Evolutionary conservation across 2,113 vertebrate species (phyloP).

Genomic region (Vimba vimba): DNA sequence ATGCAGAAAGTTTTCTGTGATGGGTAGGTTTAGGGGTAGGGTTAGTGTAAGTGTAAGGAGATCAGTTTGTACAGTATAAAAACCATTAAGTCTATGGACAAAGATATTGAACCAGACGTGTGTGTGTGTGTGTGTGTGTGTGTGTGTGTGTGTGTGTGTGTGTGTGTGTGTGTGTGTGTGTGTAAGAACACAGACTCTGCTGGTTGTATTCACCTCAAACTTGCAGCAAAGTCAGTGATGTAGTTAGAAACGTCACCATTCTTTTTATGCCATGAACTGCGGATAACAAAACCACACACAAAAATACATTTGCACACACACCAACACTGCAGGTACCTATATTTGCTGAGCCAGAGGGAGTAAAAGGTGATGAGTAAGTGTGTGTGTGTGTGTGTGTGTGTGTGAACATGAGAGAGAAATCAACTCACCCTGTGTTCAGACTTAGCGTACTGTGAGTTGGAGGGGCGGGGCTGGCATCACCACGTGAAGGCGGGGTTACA

Average conservation of each 20-base stretch:
- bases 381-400: neutral
- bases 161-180: conserved; percentile 27
- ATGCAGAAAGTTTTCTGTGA: no score
- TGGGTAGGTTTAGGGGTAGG: no score
- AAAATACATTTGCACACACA: conserved; percentile 46
- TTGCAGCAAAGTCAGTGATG: conserved; percentile 81
- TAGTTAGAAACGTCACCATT: conserved; percentile 81
- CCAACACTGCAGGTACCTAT: conserved; percentile 49
- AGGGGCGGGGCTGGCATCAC: conserved; percentile 86
- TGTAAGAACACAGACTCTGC: conserved; percentile 4
- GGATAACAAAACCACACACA: conserved; percentile 71
- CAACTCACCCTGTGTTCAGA: conserved; percentile 86
- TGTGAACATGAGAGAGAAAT: neutral
- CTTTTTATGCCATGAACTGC: conserved; percentile 83
- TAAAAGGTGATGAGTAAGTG: conserved; percentile 33
- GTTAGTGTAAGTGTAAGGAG: no score
- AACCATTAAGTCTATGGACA: no score
- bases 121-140: conserved; percentile 30
- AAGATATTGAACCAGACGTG: no score
- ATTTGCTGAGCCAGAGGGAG: conserved; percentile 36
- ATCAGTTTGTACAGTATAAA: no score
- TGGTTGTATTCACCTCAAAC: conserved; percentile 76
- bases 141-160: conserved; percentile 36
- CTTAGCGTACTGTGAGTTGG: conserved; percentile 85
- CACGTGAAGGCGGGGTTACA: conserved; percentile 84